phyloP scores from a whole-genome alignment of 2,797 vertebrate species.

The Sardinella longiceps region DNA sequence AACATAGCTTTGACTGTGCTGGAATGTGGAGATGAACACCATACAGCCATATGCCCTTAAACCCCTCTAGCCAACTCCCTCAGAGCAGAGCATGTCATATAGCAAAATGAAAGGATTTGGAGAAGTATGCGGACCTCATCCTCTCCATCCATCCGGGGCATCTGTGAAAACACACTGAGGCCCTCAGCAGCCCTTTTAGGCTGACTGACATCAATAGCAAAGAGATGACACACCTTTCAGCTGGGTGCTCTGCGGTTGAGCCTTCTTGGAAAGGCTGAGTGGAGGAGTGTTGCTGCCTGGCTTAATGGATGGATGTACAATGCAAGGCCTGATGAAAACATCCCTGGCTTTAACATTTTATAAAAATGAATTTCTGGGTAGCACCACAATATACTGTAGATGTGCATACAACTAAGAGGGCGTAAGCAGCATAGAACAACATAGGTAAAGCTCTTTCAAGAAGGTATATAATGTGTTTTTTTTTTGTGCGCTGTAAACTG shows the following conservation, averaged over 20 bases:
- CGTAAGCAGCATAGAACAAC: too few species aligned
- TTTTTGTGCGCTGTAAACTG: too few species aligned
- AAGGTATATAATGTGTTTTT: too few species aligned
- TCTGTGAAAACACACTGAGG: slow-evolving; percentile 46
- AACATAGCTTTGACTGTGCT: not conserved
- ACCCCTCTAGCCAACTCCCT: slow-evolving; percentile 28
- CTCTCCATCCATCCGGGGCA: slow-evolving; percentile 24
- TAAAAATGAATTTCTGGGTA: too few species aligned
- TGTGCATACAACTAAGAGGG: too few species aligned
- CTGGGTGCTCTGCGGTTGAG: slow-evolving; percentile 11
- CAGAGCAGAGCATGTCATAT: slow-evolving; percentile 37
- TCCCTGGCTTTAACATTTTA: not conserved
- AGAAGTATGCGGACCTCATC: slow-evolving; percentile 39
- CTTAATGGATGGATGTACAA: not conserved
- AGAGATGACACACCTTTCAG: slow-evolving; percentile 40
- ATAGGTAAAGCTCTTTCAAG: too few species aligned
- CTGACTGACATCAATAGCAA: slow-evolving; percentile 39
- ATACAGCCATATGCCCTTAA: slow-evolving; percentile 24
- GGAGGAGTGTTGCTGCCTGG: not conserved
- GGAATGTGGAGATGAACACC: not conserved
- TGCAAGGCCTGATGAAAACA: not conserved
- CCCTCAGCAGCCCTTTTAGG: slow-evolving; percentile 40
- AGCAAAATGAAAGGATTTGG: slow-evolving; percentile 48
- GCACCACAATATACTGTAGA: too few species aligned
- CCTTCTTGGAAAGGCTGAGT: slow-evolving; percentile 20